Evolutionary conservation across 2,797 vertebrate genomes (phyloP).

Genomic region (Sibirionetta formosa): DNA sequence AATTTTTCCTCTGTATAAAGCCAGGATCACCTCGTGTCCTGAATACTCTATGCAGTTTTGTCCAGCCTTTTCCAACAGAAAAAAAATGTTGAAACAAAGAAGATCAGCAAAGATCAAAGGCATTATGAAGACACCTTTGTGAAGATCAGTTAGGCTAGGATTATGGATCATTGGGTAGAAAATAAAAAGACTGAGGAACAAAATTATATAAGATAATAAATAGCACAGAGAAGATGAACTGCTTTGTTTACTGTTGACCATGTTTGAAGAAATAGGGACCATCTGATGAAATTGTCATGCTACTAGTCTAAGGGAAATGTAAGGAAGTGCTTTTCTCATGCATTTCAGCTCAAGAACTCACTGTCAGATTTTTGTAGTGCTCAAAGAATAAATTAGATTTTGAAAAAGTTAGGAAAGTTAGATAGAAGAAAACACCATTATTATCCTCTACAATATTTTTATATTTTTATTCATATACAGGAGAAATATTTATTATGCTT

Average conservation of each 20-base stretch:
- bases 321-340: background rate
- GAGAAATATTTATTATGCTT: background rate
- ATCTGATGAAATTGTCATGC: background rate
- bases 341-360: background rate
- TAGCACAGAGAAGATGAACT: background rate
- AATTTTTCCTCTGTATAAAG: background rate
- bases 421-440: background rate
- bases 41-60: background rate
- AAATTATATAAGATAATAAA: constrained; percentile 33
- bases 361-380: background rate
- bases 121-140: background rate
- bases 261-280: background rate
- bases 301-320: background rate
- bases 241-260: background rate
- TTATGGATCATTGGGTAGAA: constrained; percentile 4
- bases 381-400: background rate
- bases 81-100: background rate
- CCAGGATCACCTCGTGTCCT: background rate
- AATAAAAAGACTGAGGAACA: background rate
- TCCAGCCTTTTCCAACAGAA: background rate
- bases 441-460: background rate
- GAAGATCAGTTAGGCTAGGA: constrained; percentile 29
- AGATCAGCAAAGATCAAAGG: background rate
- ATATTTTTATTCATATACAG: background rate
- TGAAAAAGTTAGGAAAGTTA: background rate